Base-by-base conservation (phyloP, 2,797 vertebrate species). In the Neoniphon sammara region DNA sequence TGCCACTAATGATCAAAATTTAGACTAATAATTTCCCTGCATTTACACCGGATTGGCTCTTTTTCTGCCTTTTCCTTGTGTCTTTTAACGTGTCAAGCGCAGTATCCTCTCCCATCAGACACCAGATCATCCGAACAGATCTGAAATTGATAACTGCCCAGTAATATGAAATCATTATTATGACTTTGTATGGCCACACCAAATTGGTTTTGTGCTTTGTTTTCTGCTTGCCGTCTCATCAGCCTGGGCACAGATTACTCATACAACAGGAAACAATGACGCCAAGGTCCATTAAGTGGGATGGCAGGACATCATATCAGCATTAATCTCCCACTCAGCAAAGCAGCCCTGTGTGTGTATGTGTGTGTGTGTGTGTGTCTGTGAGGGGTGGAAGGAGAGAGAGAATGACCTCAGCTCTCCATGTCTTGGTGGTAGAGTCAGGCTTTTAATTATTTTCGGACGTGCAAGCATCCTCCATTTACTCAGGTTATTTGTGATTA, bases 261-360 rank as follows among this genome's bases (percentile, higher is more conserved):
- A 92, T 90, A 88, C 81, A 89, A 86, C 88, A 91, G 91, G 93
- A 94, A 93, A 93, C 90, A 92, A 92, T 90, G 91, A 93, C 91
- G 89, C 90, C 89, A 89, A 87, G 87, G 91, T 93, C 93, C 92
- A 93, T 94, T 93, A 94, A 91, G 88, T 91, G 85, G 86, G 90
- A 92, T 91, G 84, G 90, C 84, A 90, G 88, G 89, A 91, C 93
- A 93, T 94, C 86, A 91, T 91, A 92, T 93, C 88, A 91, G 88
- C 93, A 93, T 93, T 94, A 92, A 93, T 94, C 91, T 93, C 75
- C 89, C 92, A 92, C 90, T 93, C 93, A 93, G 88, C 81, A 77
- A 78, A 90, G 88, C 81, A 84, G 90, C 88, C 89, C 79, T 65
- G 68, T 87, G 88, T 27, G 25, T 27, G 25, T 27, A 4, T 27